Evolutionary conservation across 2,888 invertebrate genomes (phyloP), one percentile per base, ranked within the genome.

Genomic region (Malthinus seriepunctatus): DNA sequence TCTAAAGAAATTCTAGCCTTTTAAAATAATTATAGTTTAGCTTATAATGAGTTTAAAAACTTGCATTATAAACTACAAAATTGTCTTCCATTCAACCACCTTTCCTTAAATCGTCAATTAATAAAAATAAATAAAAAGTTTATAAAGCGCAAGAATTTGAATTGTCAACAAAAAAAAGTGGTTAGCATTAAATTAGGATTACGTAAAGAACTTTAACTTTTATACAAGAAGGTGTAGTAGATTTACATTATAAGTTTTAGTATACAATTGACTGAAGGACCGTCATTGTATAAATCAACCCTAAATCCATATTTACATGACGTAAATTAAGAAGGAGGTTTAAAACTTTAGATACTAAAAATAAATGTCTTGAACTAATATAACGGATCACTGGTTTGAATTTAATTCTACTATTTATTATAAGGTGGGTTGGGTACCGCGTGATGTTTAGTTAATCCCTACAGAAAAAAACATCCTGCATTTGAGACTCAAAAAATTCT

Each of bases 301-400:
- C 66, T 66, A 68, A 68, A 67, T 69, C 66, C 70, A 56, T 65
- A 70, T 69, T 69, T 69, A 69, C 63, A 65, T 58, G 66, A 44
- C 63, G 63, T 64, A 68, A 67, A 65, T 56, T 59, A 58, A 66
- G 63, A 67, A 67, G 60, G 63, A 63, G 63, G 57, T 60, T 66
- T 60, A 54, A 65, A 55, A 44, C 45, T 37, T 49, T 56, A 52
- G 38, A 32, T 45, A 48, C 50, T 53, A 56, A 56, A 56, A 61
- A 61, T 61, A 56, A 61, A 61, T 56, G 56, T 55, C 59, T 59
- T 46, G 48, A 42, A 56, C 60, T 56, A 61, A 61, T 61, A 56
- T 52, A 55, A 32, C 56, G 60, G 60, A 61, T 61, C 60, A 61
- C 53, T 53, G 60, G 52, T 56, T 56, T 46, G 53, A 61, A 34